A percentile compares a stretch with the other conserved stretches of the same genome.
These are phyloP conservation scores for Hippoglossus hippoglossus DNA, from an alignment of 2,797 vertebrate genomes.

Conservation along the genomic window DNA sequence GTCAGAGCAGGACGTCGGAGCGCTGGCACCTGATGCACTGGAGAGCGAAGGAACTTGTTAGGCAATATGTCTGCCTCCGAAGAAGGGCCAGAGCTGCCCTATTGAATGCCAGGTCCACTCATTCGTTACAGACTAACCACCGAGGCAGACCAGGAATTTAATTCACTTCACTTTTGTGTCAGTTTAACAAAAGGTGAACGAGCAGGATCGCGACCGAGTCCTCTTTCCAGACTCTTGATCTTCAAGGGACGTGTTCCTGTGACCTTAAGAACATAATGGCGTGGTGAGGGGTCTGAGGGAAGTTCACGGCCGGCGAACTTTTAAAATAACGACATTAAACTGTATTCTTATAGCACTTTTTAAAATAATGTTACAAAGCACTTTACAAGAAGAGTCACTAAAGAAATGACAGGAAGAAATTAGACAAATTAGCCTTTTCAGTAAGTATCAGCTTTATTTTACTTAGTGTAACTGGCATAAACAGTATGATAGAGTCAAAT, in stretches of 20 bases:
- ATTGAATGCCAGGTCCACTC: slow-evolving; percentile 27
- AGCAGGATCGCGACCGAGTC: slow-evolving; percentile 6
- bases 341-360: too few species aligned
- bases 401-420: not conserved
- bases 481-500: not conserved
- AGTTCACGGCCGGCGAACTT: not conserved
- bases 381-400: not conserved
- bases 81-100: slow-evolving; percentile 12
- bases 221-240: not conserved
- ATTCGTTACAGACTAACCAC: slow-evolving; percentile 10
- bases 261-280: slow-evolving; percentile 6
- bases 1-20: slow-evolving; percentile 45
- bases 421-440: not conserved
- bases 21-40: slow-evolving; percentile 15
- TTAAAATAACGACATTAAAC: not conserved
- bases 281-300: not conserved
- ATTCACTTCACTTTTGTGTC: slow-evolving; percentile 1
- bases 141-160: not conserved
- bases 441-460: not conserved
- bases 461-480: too few species aligned
- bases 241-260: not conserved
- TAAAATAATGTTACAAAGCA: not conserved
- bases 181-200: not conserved
- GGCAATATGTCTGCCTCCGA: slow-evolving; percentile 29
- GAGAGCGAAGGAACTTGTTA: slow-evolving; percentile 48